These are phyloP conservation scores for Zenarchopterus dispar DNA, from an alignment of 2,797 vertebrate species.

Conservation along the genomic window DNA sequence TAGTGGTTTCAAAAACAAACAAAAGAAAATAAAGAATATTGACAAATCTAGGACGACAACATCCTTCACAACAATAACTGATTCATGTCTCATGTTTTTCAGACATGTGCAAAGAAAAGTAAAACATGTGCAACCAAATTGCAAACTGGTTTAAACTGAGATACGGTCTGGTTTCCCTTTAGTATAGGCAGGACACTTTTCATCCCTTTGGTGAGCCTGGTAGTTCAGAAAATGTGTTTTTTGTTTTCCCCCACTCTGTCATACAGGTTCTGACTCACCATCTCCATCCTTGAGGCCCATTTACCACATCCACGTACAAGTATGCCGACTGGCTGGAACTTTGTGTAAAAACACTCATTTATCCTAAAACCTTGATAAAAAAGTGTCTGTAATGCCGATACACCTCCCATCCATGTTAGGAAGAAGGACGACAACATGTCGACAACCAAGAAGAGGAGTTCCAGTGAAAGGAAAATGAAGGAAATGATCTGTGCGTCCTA, in stretches of 20 bases:
- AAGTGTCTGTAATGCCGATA: no score
- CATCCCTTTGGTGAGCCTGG: not conserved
- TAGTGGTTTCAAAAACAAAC: no score
- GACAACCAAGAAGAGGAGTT: no score
- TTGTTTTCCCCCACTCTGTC: not conserved
- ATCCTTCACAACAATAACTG: not conserved
- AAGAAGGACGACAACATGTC: no score
- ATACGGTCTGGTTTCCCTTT: not conserved
- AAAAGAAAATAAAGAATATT: no score
- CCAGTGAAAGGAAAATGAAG: no score
- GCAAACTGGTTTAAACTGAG: not conserved
- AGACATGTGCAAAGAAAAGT: not conserved
- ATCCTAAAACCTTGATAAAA: no score
- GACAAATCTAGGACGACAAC: no score
- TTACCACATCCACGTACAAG: not conserved
- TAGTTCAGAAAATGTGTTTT: not conserved
- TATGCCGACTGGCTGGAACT: no score
- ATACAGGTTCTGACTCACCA: slow-evolving; percentile 1
- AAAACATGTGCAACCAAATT: not conserved
- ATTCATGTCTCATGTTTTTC: not conserved
- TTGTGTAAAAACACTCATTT: no score
- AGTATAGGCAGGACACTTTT: not conserved
- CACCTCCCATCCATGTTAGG: no score
- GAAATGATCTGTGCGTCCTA: no score
- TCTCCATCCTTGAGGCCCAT: not conserved